Percentiles rank a stretch among this genome's conserved stretches.
Evolutionary conservation across 2,888 invertebrate species (phyloP).

Genomic region (Orchesella flavescens): DNA sequence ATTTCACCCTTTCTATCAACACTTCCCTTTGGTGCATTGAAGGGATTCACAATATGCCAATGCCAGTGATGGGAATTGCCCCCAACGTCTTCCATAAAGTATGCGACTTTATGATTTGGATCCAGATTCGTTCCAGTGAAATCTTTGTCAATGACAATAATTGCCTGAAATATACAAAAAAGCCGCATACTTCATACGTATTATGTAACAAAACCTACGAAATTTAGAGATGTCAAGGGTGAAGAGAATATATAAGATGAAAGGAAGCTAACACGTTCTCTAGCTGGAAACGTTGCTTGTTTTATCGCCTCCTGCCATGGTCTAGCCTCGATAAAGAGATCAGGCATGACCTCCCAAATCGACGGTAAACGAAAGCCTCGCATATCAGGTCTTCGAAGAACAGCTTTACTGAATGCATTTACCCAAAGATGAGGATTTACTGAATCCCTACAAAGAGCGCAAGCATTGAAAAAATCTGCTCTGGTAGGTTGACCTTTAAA

Average conservation of each 20-base stretch:
- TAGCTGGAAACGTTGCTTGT: conserved; percentile 57
- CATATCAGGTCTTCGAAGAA: conserved; percentile 18
- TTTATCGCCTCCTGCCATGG: conserved; percentile 43
- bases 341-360: conserved; percentile 83
- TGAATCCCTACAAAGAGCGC: conserved; percentile 43
- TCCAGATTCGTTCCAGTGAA: conserved; percentile 81
- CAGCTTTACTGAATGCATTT: conserved; percentile 18
- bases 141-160: conserved; percentile 72
- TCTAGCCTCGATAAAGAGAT: conserved; percentile 79
- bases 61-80: conserved; percentile 76
- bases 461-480: conserved; percentile 55
- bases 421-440: conserved; percentile 57
- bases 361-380: conserved; percentile 27
- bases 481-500: conserved; percentile 35
- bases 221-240: too few relatives aligned
- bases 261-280: conserved; percentile 46
- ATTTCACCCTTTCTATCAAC: conserved; percentile 83
- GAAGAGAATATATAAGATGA: neutral
- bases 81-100: conserved; percentile 84
- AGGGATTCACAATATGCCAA: conserved; percentile 91
- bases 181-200: neutral
- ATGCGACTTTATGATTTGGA: conserved; percentile 85
- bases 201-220: too few relatives aligned
- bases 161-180: neutral
- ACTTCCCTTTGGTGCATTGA: conserved; percentile 77